Evolutionary conservation across 2,888 invertebrate species (phyloP).

Genomic region (Phorcus lineatus): DNA sequence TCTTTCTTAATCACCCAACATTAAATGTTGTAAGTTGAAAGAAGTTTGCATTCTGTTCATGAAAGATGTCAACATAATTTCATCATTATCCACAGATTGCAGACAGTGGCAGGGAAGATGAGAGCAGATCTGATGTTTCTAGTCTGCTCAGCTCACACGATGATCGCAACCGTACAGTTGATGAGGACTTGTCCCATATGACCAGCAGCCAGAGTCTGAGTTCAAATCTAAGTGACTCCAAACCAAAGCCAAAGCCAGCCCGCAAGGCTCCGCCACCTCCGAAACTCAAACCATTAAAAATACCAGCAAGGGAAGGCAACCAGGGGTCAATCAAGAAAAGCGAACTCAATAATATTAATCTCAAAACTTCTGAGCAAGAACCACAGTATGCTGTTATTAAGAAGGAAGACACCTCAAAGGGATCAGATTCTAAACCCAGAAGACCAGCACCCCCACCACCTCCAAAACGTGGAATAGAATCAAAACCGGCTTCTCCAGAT

Average conservation of each 20-base stretch:
- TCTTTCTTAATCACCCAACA: no score
- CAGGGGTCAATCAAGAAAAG: background rate
- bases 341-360: background rate
- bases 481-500: constrained; percentile 11
- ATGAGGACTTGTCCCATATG: background rate
- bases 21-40: no score
- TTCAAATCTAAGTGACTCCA: constrained; percentile 22
- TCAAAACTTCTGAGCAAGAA: background rate
- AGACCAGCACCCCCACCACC: constrained; percentile 39
- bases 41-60: no score
- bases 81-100: background rate
- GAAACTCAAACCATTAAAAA: constrained; percentile 26
- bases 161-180: background rate
- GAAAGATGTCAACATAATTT: no score
- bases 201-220: constrained; percentile 22
- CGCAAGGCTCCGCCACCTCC: constrained; percentile 54
- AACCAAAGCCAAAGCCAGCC: constrained; percentile 47
- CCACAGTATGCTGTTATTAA: background rate
- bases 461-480: background rate
- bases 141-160: constrained; percentile 14
- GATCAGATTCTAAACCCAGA: constrained; percentile 33
- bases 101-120: constrained; percentile 27
- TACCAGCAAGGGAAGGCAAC: background rate
- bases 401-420: background rate
- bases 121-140: constrained; percentile 2